These are phyloP conservation scores for Nomada fucata DNA, from an alignment of 2,888 invertebrate genomes.

Conservation along the genomic window DNA sequence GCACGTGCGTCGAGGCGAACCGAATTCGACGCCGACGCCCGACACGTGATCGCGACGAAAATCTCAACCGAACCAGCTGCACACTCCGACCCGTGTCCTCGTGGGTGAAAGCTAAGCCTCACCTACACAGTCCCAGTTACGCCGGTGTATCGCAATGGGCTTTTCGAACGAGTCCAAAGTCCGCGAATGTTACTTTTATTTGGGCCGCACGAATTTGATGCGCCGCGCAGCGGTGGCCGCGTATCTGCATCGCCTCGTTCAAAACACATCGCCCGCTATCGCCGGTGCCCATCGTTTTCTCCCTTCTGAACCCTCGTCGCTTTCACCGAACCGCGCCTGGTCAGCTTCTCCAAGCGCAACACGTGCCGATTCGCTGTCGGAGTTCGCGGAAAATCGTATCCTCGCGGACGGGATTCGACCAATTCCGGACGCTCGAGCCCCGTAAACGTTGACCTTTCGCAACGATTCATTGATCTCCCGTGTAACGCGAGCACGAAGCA, in stretches of 20 bases:
- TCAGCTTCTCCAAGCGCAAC: background rate
- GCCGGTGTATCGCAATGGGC: background rate
- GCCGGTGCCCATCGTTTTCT: background rate
- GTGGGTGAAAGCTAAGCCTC: background rate
- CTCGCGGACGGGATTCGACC: background rate
- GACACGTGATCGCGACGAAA: conserved; percentile 10
- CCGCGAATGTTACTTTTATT: background rate
- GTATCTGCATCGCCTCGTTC: background rate
- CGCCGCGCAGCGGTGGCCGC: background rate
- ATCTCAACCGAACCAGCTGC: background rate
- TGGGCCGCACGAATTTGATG: background rate
- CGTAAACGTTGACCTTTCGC: conserved; percentile 54
- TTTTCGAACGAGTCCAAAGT: conserved; percentile 10
- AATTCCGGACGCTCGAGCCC: background rate
- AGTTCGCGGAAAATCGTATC: too few relatives aligned
- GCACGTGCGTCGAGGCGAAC: background rate
- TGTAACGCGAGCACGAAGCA: conserved; percentile 48
- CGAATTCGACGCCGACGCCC: background rate
- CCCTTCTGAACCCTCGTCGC: background rate
- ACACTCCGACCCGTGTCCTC: background rate
- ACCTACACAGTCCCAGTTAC: background rate
- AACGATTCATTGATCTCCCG: conserved; percentile 73
- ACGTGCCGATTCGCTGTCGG: background rate
- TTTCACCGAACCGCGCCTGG: too few relatives aligned
- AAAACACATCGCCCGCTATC: too few relatives aligned